phyloP scores from a whole-genome alignment of 1,140 invertebrate species.

The Diorhabda carinulata region DNA sequence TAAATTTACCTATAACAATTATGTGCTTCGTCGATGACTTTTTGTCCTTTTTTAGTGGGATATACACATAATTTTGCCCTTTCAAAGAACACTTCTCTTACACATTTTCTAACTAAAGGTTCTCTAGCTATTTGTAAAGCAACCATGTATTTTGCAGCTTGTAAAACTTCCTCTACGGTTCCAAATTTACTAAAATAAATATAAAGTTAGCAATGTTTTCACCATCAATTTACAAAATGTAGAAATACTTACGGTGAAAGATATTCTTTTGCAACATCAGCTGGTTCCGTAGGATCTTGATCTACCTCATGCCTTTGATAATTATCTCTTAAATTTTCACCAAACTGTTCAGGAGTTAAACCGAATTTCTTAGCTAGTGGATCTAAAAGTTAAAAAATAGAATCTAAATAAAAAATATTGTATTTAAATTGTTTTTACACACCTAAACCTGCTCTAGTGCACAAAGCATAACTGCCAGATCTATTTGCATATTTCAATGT shows the following conservation, averaged over 20 bases:
- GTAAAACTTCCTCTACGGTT: slow-evolving; percentile 72
- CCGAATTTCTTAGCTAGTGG: slow-evolving; percentile 89
- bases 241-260: slow-evolving; percentile 34
- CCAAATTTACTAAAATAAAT: slow-evolving; percentile 51
- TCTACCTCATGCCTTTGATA: slow-evolving; percentile 97
- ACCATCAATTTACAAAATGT: not conserved
- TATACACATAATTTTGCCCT: slow-evolving; percentile 75
- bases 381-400: slow-evolving; percentile 43
- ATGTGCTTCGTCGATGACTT: slow-evolving; percentile 93
- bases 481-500: slow-evolving; percentile 80
- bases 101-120: slow-evolving; percentile 79
- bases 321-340: slow-evolving; percentile 94
- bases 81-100: slow-evolving; percentile 89
- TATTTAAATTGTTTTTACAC: slow-evolving; percentile 22
- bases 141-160: slow-evolving; percentile 90
- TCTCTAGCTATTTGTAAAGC: slow-evolving; percentile 90
- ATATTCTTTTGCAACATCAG: slow-evolving; percentile 74
- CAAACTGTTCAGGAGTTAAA: slow-evolving; percentile 92
- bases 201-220: not conserved
- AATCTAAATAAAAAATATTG: not conserved
- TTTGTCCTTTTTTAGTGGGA: slow-evolving; percentile 88
- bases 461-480: slow-evolving; percentile 83
- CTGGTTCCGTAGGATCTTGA: slow-evolving; percentile 77
- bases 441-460: slow-evolving; percentile 79
- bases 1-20: slow-evolving; percentile 62